Evolutionary conservation across 2,797 vertebrate species (phyloP), one percentile per base, ranked within the genome.

Genomic region (Pterois miles): DNA sequence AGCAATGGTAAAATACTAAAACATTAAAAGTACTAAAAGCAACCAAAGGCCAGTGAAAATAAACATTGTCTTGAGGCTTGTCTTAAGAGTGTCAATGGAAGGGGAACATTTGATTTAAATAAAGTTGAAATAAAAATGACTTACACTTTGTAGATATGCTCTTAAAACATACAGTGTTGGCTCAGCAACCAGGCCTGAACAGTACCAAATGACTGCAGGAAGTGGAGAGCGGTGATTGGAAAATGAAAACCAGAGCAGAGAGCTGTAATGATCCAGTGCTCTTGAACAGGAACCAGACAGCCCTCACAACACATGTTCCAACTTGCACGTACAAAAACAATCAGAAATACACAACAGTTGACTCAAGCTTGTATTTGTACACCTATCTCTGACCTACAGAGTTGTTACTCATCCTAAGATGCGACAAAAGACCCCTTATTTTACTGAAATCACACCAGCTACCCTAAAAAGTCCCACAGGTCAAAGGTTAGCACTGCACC

Each of bases 401-500:
- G 40, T 73, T 56, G 71, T 72, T 75, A 69, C 74, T 83, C 76
- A 90, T 76, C 78, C 43, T 36, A 25, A 68, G n/a, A 63, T 81
- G 50, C 69, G 80, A 62, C 40, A 71, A 76, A 78, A 25, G n/a
- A 40, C 57, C 75, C 31, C 6, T 68, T 31, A 11, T 34, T 40
- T 65, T 25, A 4, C 68, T 71, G 60, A 86, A 81, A 77, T 84
- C 76, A 80, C 65, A 80, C 29, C 65, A 86, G 60, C 76, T 78
- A 83, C 78, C 76, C 85, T 22, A 78, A 78, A 79, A 86, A 83
- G 36, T 67, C 58, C 14, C n/a, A 76, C 29, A 54, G 72, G 76
- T 84, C 84, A 86, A 84, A 81, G 46, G 56, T 82, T 71, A 64
- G 58, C 77, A 70, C 73, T 73, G 36, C 40, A 65, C 29, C 8